A percentile compares a stretch with the other conserved stretches of the same genome.
These are phyloP conservation scores for Semotilus atromaculatus DNA, from an alignment of 2,797 vertebrate species.

Conservation along the genomic window DNA sequence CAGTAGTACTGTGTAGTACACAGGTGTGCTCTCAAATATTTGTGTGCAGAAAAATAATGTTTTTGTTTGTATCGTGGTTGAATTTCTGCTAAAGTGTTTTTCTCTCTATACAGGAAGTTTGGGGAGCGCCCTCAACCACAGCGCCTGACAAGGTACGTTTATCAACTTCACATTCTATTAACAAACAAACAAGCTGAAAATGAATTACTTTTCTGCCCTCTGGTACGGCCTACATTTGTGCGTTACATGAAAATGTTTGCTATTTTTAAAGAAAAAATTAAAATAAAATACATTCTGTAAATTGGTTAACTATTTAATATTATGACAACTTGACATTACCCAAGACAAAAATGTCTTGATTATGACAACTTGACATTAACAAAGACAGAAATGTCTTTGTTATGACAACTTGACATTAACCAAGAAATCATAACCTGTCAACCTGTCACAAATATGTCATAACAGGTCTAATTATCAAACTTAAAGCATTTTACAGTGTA, in stretches of 20 bases:
- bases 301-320: too few species aligned
- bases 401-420: too few species aligned
- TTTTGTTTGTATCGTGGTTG: conserved; percentile 56
- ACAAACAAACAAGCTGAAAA: conserved; percentile 33
- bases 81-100: conserved; percentile 57
- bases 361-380: too few species aligned
- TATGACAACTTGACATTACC: too few species aligned
- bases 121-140: conserved; percentile 99
- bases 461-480: too few species aligned
- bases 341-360: too few species aligned
- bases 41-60: conserved; percentile 31
- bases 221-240: neutral
- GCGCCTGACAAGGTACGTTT: conserved; percentile 93
- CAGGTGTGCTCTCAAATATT: conserved; percentile 22
- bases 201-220: neutral
- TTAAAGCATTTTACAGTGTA: too few species aligned
- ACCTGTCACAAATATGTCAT: too few species aligned
- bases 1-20: neutral
- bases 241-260: neutral
- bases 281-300: neutral
- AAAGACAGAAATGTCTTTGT: too few species aligned
- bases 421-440: too few species aligned
- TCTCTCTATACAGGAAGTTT: conserved; percentile 88
- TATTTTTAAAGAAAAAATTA: neutral
- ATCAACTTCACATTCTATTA: conserved; percentile 21